Conservation (phyloP, 2,888 invertebrate genomes). For the Griposia aprilina region DNA sequence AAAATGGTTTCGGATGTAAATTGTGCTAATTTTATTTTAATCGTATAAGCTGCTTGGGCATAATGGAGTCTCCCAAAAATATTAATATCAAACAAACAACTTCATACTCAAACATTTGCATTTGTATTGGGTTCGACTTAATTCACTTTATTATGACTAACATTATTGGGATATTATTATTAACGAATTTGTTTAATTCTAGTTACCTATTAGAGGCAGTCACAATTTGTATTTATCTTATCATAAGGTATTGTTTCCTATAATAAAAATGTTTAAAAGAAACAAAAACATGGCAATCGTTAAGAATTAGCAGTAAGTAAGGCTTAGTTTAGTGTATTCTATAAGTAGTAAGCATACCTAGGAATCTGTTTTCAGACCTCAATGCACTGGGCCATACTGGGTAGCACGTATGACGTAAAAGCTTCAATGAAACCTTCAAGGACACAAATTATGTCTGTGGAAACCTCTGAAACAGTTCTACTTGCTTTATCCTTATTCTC, state of each 20-base stretch:
- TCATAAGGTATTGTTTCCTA: too few relatives aligned
- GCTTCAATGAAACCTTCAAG: neutral
- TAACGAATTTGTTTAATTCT: too few relatives aligned
- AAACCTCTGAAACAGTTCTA: neutral
- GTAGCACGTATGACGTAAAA: constrained; percentile 44
- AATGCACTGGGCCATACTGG: neutral
- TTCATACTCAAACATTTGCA: neutral
- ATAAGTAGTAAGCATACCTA: too few relatives aligned
- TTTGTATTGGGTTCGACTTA: neutral
- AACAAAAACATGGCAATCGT: too few relatives aligned
- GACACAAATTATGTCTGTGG: too few relatives aligned
- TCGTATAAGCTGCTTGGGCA: neutral
- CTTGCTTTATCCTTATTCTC: constrained; percentile 26
- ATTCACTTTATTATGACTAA: neutral
- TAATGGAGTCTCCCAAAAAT: constrained; percentile 2
- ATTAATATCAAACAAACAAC: constrained; percentile 11
- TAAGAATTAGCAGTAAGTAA: too few relatives aligned
- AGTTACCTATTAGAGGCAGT: too few relatives aligned
- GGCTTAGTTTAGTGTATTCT: too few relatives aligned
- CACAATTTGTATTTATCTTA: too few relatives aligned
- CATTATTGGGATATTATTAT: too few relatives aligned
- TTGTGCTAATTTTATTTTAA: neutral
- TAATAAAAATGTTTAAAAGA: too few relatives aligned
- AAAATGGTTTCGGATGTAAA: too few relatives aligned
- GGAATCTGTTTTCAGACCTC: neutral